Evolutionary conservation across 2,113 vertebrate species (phyloP).

Genomic region (Protobothrops mucrosquamatus): DNA sequence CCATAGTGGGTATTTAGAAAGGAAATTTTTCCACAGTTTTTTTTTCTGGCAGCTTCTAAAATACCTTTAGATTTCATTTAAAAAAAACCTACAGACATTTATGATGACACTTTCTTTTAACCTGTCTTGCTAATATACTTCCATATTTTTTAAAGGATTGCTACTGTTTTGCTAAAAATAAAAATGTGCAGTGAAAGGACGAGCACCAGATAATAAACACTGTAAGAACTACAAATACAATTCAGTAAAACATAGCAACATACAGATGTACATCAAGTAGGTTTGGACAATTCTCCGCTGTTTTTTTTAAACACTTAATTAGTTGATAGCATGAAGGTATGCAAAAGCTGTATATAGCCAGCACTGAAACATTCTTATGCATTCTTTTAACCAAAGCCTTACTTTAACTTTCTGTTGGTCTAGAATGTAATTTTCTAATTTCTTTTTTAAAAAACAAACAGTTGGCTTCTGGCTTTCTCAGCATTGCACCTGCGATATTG

Average conservation of each 20-base stretch:
- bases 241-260: not conserved
- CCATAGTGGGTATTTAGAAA: slow-evolving; percentile 21
- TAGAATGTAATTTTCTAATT: slow-evolving; percentile 51
- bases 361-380: slow-evolving; percentile 14
- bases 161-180: slow-evolving; percentile 7
- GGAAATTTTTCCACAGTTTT: not conserved
- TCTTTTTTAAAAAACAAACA: not conserved
- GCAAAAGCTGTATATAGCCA: slow-evolving; percentile 11
- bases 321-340: not conserved
- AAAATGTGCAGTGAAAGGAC: not conserved
- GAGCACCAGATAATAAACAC: not conserved
- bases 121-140: slow-evolving; percentile 2
- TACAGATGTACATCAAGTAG: not conserved
- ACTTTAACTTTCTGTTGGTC: slow-evolving; percentile 17
- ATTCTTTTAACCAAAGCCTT: not conserved
- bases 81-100: slow-evolving; percentile 19
- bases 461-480: slow-evolving; percentile 63
- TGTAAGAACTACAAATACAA: slow-evolving; percentile 14
- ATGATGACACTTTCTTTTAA: slow-evolving; percentile 8
- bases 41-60: slow-evolving; percentile 21
- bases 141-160: not conserved
- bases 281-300: slow-evolving; percentile 42
- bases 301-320: not conserved
- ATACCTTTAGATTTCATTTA: not conserved
- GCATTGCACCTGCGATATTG: slow-evolving; percentile 70